Conservation (phyloP, 2,113 vertebrate genomes). For the Felis chaus region DNA sequence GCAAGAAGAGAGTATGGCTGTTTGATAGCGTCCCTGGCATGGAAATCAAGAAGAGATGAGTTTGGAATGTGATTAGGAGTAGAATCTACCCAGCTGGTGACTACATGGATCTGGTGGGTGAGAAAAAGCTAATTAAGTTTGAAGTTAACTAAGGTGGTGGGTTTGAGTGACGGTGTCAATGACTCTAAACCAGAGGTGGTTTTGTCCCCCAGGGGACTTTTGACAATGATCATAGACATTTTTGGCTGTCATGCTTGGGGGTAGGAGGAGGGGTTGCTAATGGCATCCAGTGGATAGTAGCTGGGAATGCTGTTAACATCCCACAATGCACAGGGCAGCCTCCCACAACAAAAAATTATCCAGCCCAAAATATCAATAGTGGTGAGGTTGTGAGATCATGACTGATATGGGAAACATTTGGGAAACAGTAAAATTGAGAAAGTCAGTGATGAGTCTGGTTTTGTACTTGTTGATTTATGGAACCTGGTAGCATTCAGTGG, state of each 20-base stretch:
- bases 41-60: not conserved
- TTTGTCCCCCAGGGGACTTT: not conserved
- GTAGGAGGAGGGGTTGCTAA: not conserved
- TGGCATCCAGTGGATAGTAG: not conserved
- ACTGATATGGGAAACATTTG: not conserved
- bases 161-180: not conserved
- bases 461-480: not conserved
- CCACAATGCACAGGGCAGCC: not conserved
- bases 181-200: not conserved
- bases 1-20: not conserved
- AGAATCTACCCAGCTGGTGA: not conserved
- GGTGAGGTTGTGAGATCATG: not conserved
- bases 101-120: not conserved
- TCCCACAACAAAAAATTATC: not conserved
- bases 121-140: not conserved
- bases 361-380: too few species aligned
- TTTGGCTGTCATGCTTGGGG: not conserved
- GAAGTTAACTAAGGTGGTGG: not conserved
- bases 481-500: not conserved
- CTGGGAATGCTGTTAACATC: not conserved
- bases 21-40: not conserved
- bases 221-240: not conserved
- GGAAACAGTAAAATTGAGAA: not conserved
- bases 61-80: not conserved
- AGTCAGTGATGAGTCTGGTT: not conserved